phyloP scores from a whole-genome alignment of 2,113 vertebrate species.

The Brachyhypopomus gauderio region DNA sequence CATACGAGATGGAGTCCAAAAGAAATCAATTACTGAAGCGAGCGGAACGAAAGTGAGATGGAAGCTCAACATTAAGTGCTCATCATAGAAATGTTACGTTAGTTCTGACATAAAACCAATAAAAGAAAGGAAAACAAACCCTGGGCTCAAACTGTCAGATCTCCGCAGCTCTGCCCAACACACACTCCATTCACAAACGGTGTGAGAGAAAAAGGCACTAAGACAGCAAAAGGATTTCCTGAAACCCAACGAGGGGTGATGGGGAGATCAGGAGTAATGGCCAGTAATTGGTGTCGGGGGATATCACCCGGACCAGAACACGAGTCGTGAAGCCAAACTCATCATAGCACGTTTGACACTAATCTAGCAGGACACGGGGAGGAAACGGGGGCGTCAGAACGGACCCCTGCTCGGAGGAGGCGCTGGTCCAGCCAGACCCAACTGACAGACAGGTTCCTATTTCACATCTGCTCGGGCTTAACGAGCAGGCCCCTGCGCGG shows the following conservation, averaged over 20 bases:
- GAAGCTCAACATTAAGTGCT: constrained; percentile 50
- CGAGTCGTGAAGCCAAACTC: constrained; percentile 72
- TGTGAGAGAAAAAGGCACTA: background rate
- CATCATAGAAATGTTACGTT: constrained; percentile 37
- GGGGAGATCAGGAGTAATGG: constrained; percentile 78
- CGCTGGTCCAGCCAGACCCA: constrained; percentile 72
- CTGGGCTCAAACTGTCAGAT: constrained; percentile 32
- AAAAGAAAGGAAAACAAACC: constrained; percentile 35
- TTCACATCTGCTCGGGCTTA: constrained; percentile 67
- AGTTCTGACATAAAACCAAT: constrained; percentile 36
- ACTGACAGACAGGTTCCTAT: constrained; percentile 72
- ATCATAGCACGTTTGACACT: constrained; percentile 74
- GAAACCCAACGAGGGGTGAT: constrained; percentile 71
- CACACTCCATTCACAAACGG: background rate
- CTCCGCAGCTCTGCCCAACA: constrained; percentile 18
- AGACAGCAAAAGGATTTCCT: constrained; percentile 57
- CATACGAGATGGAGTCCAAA: constrained; percentile 20
- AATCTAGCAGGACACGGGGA: constrained; percentile 73
- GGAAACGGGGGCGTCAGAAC: constrained; percentile 66
- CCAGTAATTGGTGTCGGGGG: constrained; percentile 77
- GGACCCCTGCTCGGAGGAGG: constrained; percentile 72
- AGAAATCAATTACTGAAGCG: constrained; percentile 44
- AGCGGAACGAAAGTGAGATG: constrained; percentile 66
- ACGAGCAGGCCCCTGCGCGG: constrained; percentile 46
- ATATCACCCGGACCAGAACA: constrained; percentile 70